Evolutionary conservation across 2,113 vertebrate species (phyloP).

Genomic region (Thermophis baileyi): DNA sequence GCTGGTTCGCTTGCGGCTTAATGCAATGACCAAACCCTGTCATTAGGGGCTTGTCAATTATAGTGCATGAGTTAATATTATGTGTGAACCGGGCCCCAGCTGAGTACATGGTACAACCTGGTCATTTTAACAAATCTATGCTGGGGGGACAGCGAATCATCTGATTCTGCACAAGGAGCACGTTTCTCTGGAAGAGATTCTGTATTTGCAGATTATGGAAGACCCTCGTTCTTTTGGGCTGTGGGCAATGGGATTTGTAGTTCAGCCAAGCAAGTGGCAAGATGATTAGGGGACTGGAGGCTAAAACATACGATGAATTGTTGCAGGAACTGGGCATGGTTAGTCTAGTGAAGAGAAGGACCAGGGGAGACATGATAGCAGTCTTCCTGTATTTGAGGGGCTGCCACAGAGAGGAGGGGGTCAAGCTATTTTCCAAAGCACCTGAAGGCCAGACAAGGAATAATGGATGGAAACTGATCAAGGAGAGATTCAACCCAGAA

Average conservation of each 20-base stretch:
- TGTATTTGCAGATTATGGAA: not conserved
- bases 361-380: no score
- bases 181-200: not conserved
- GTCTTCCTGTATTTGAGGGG: no score
- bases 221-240: not conserved
- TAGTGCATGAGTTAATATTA: not conserved
- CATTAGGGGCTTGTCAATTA: not conserved
- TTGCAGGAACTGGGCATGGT: no score
- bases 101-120: not conserved
- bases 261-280: not conserved
- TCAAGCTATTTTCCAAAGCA: no score
- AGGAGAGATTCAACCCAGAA: no score
- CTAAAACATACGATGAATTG: no score
- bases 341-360: no score
- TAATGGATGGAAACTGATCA: no score
- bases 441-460: no score
- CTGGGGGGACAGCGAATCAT: not conserved
- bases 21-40: not conserved
- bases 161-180: not conserved
- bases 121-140: not conserved
- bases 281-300: no score
- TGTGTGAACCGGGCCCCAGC: not conserved
- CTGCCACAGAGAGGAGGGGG: no score
- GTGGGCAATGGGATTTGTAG: not conserved
- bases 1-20: not conserved